Conservation (phyloP, 2,113 vertebrate genomes). For the Upupa epops region DNA sequence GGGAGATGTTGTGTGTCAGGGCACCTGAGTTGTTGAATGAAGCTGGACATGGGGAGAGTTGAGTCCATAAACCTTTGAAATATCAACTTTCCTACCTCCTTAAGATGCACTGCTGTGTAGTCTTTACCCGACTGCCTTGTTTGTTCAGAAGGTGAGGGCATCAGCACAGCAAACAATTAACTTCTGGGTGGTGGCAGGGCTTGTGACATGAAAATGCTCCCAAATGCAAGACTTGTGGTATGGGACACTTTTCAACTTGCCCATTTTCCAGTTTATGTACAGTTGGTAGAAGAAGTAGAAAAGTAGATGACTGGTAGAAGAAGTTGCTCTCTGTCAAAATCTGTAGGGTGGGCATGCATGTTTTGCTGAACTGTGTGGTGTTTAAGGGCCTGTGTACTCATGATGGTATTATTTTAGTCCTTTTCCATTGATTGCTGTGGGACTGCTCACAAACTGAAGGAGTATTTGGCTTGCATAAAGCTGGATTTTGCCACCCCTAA, state of each 20-base stretch:
- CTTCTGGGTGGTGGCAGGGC: neutral
- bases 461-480: conserved; percentile 24
- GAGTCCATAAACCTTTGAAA: neutral
- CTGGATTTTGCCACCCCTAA: conserved; percentile 37
- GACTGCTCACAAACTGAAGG: conserved; percentile 30
- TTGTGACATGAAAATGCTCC: neutral
- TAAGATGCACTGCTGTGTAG: neutral
- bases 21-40: neutral
- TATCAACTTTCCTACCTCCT: neutral
- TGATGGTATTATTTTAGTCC: neutral
- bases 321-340: neutral
- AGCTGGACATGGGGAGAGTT: fast-evolving
- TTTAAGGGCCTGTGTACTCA: neutral
- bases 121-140: neutral
- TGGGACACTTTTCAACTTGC: neutral
- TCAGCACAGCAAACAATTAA: neutral
- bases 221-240: neutral
- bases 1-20: neutral
- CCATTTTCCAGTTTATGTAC: neutral
- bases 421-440: conserved; percentile 51
- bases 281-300: neutral
- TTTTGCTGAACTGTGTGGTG: neutral
- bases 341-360: neutral
- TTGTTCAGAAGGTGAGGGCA: neutral
- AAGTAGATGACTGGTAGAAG: neutral